Evolutionary conservation across 2,888 invertebrate genomes (phyloP).

Genomic region (Lycaena phlaeas): DNA sequence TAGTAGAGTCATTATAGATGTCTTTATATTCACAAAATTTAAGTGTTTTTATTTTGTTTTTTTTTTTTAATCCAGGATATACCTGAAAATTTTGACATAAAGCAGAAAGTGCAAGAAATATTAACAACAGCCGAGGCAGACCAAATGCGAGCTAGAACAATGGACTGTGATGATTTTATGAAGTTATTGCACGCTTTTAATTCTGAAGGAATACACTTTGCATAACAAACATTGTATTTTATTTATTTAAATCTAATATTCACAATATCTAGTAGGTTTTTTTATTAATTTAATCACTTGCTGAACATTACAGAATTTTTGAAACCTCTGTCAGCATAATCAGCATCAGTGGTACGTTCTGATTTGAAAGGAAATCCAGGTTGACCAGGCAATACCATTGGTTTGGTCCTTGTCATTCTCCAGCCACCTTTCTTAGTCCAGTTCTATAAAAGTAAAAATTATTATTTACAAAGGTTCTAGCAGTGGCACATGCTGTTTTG

Average conservation of each 20-base stretch:
- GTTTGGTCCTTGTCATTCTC: conserved; percentile 73
- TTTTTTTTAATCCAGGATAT: conserved; percentile 76
- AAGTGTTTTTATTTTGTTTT: too few species aligned
- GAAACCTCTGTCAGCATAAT: conserved; percentile 83
- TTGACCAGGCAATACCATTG: conserved; percentile 77
- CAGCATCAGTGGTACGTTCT: conserved; percentile 68
- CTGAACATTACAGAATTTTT: conserved; percentile 70
- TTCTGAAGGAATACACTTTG: conserved; percentile 93
- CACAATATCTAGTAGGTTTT: conserved; percentile 3
- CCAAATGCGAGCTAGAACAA: conserved; percentile 87
- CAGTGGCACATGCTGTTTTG: too few species aligned
- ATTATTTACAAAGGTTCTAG: background rate
- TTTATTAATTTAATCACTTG: conserved; percentile 3
- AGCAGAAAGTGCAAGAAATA: conserved; percentile 83
- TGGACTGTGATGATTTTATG: conserved; percentile 98
- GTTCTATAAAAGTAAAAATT: conserved; percentile 60
- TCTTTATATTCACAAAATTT: too few species aligned
- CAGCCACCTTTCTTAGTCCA: conserved; percentile 86
- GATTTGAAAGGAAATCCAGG: conserved; percentile 77
- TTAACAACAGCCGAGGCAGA: conserved; percentile 79
- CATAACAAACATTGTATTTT: conserved; percentile 42
- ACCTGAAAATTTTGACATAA: conserved; percentile 85
- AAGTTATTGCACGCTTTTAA: conserved; percentile 90
- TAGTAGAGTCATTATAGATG: too few species aligned
- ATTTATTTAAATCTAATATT: conserved; percentile 14